Percentiles rank a stretch among this genome's conserved stretches.
Conservation (phyloP, 1,140 invertebrate species). For the Onthophagus taurus region DNA sequence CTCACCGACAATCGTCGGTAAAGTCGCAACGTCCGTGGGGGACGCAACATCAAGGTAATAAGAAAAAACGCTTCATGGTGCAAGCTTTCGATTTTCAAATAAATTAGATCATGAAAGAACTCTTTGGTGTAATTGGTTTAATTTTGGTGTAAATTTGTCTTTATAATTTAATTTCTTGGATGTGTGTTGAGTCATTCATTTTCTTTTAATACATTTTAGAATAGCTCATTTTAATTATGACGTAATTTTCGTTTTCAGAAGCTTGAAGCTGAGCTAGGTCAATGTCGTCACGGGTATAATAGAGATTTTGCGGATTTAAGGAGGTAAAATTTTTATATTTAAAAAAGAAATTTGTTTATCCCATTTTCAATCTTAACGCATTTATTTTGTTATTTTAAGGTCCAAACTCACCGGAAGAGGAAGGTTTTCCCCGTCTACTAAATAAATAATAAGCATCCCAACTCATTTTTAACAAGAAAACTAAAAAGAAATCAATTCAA, state of each 20-base stretch:
- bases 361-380: no score
- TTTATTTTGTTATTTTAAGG: no score
- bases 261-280: constrained; percentile 21
- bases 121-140: not conserved
- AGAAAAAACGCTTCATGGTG: not conserved
- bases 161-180: not conserved
- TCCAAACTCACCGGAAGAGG: no score
- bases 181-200: not conserved
- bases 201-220: constrained; percentile 7
- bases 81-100: not conserved
- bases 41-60: not conserved
- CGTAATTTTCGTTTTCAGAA: constrained; percentile 16
- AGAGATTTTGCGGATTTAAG: no score
- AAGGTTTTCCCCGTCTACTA: no score
- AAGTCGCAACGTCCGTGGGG: not conserved
- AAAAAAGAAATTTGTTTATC: no score
- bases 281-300: constrained; percentile 15
- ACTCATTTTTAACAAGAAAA: no score
- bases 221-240: constrained; percentile 1
- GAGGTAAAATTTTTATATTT: no score
- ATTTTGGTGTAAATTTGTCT: not conserved
- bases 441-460: no score
- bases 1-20: constrained; percentile 10
- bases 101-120: not conserved
- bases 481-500: no score